These are phyloP conservation scores for Tachysurus vachellii DNA, from an alignment of 2,113 vertebrate genomes.

Conservation along the genomic window DNA sequence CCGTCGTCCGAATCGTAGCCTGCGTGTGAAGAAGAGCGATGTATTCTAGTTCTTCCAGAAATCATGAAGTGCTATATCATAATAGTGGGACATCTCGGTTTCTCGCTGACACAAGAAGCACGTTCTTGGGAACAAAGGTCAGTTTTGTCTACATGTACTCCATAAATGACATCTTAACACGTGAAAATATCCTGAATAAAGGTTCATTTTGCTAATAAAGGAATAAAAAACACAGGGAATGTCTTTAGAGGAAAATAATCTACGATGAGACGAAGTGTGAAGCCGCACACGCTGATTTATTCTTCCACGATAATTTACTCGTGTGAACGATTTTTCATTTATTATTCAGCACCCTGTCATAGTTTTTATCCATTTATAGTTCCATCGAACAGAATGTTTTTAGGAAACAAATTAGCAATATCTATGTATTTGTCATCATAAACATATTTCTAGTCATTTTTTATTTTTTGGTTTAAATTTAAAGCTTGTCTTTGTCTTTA, in stretches of 20 bases:
- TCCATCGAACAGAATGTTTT: not conserved
- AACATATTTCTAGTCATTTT: not conserved
- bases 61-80: conserved; percentile 4
- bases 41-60: not conserved
- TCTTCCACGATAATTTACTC: not conserved
- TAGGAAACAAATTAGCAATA: no score
- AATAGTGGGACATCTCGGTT: conserved; percentile 6
- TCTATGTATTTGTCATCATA: not conserved
- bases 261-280: no score
- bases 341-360: not conserved
- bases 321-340: not conserved
- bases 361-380: not conserved
- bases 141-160: not conserved
- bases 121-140: conserved; percentile 8
- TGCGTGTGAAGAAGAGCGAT: conserved; percentile 4
- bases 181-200: conserved; percentile 15
- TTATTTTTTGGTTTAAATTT: not conserved
- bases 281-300: not conserved
- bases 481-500: not conserved
- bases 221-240: not conserved
- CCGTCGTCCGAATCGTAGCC: conserved; percentile 19
- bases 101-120: conserved; percentile 3
- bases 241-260: not conserved
- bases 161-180: not conserved
- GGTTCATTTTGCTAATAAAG: no score